These are phyloP conservation scores for Rhyzopertha dominica DNA, from an alignment of 1,140 invertebrate genomes.

Conservation along the genomic window DNA sequence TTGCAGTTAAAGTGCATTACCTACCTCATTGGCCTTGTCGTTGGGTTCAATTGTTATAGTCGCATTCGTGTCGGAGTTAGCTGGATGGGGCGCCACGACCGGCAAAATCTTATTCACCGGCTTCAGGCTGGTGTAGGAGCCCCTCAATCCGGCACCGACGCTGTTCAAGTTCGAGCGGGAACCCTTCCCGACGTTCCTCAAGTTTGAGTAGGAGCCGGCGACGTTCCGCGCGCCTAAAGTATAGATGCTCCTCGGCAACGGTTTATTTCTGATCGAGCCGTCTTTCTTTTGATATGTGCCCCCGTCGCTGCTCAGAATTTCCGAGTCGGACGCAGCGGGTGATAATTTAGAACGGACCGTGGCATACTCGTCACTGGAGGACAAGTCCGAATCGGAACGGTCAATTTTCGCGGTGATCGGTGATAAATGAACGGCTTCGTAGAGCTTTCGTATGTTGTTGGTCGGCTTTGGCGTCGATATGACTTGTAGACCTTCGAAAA, in stretches of 20 bases:
- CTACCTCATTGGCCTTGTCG: background rate
- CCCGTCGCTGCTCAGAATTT: constrained; percentile 9
- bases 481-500: constrained; percentile 30
- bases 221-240: no score
- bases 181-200: constrained; percentile 8
- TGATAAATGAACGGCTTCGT: constrained; percentile 31
- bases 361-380: constrained; percentile 32
- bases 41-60: constrained; percentile 3
- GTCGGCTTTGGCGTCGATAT: constrained; percentile 42
- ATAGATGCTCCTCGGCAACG: no score
- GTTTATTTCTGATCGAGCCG: no score
- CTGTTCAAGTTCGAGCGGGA: constrained; percentile 33
- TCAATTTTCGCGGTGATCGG: constrained; percentile 31
- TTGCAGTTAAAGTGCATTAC: background rate
- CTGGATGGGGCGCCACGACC: constrained; percentile 19
- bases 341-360: constrained; percentile 17
- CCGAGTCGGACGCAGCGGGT: constrained; percentile 9
- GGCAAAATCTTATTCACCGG: constrained; percentile 35
- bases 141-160: constrained; percentile 29
- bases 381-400: constrained; percentile 35
- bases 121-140: constrained; percentile 36
- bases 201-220: no score
- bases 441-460: constrained; percentile 21
- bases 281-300: no score
- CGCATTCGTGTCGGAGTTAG: constrained; percentile 12